These are phyloP conservation scores for Murina feae DNA, from an alignment of 2,113 vertebrate species.

Conservation along the genomic window DNA sequence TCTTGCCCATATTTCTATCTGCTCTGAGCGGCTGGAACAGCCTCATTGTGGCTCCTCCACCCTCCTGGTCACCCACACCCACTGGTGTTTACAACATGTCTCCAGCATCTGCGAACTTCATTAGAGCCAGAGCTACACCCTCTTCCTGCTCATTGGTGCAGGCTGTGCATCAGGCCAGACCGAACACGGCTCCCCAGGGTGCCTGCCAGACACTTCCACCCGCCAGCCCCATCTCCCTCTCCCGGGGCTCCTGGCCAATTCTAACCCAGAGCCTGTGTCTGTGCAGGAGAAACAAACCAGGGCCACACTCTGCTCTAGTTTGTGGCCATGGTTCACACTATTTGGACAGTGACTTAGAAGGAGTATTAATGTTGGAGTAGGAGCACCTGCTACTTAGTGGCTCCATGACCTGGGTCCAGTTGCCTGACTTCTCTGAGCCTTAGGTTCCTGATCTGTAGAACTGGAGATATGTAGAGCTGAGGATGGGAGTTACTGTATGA, in stretches of 20 bases:
- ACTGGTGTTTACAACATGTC: slow-evolving; percentile 62
- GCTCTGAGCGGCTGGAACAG: background rate
- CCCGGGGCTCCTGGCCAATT: background rate
- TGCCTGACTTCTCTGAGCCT: background rate
- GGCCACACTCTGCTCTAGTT: background rate
- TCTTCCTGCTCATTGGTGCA: slow-evolving; percentile 45
- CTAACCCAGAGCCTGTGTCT: background rate
- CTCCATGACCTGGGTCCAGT: background rate
- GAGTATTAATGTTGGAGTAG: background rate
- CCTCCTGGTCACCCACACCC: slow-evolving; percentile 55
- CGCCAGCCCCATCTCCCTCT: background rate
- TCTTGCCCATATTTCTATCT: slow-evolving; percentile 27
- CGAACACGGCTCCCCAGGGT: background rate
- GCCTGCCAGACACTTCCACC: background rate
- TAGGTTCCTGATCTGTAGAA: background rate
- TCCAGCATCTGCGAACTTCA: slow-evolving; percentile 62
- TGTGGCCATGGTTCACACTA: background rate
- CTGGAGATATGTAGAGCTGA: background rate
- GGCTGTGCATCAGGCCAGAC: background rate
- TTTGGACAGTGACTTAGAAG: background rate
- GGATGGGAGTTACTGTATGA: background rate
- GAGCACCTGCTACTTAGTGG: background rate
- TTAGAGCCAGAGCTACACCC: slow-evolving; percentile 32
- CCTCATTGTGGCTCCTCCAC: background rate
- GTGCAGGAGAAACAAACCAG: background rate